Base-by-base conservation (phyloP, 2,797 vertebrate species). In the Sebastes flavidus region DNA sequence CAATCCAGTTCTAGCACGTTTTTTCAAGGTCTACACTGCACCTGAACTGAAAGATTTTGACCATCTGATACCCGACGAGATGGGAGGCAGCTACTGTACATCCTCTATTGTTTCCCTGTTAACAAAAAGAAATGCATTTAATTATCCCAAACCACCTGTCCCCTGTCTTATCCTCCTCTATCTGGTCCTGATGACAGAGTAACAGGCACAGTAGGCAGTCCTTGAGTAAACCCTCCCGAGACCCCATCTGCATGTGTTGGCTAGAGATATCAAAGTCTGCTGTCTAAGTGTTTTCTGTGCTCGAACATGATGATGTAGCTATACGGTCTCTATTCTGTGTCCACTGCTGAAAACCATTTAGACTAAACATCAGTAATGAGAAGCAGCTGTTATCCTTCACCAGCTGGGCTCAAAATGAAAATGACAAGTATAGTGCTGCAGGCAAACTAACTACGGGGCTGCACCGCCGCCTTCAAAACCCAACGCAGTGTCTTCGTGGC, bases 301-400 rank as follows among this genome's bases (percentile, higher is more conserved):
- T 81, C 77, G 81, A 75, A 86, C 81, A 55, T 65, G 42, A 82
- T 76, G 74, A 75, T 82, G 82, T 61, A 83, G 85, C 89, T 78
- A 65, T 67, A 81, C 60, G 36, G 61, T 65, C 70, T 82, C 80
- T 72, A 63, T 65, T 83, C 75, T 71, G 77, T 80, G 84, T 94
- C 90, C 87, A 88, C 82, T 68, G 67, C 73, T 81, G 85, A 82
- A 92, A 81, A 87, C 84, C 65, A 89, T 92, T 91, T 84, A 89
- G 77, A 88, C 68, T 89, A 88, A 91, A 89, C 86, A 86, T 82
- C 77, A 73, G 88, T 89, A 92, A 93, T 90, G 86, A 92, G 92
- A 88, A 87, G 82, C 94, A 94, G 93, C 90, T 94, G 93, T 86
- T 90, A 65, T 83, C 81, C 89, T 88, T 87, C 87, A 84, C 84